Evolutionary conservation across 1,140 invertebrate genomes (phyloP), one percentile per base, ranked within the genome.

Genomic region (Rhyzopertha dominica): DNA sequence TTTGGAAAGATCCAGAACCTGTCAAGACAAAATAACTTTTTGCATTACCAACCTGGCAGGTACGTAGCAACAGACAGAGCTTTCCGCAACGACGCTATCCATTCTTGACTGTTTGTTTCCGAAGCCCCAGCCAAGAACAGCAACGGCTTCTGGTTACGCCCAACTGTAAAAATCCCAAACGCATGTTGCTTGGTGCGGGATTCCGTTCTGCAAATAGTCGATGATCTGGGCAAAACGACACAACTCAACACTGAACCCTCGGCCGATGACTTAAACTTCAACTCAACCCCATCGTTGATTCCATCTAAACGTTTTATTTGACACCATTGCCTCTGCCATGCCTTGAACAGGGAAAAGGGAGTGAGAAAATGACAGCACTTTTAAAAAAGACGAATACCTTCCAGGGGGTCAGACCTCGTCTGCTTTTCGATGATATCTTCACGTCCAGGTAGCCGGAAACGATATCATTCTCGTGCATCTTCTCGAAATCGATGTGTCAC

Each of bases 101-200:
- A 78, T 29, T 66, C 59, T 45, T 78, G 76, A 3, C 69, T 66
- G 32, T 77, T 72, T 8, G 66, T 73, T 53, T 77, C 76, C 0
- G 69, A 74, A 17, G 49, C 63, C 2, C 71, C 71, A 8, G 70
- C 67, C 20, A 77, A 48, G 46, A 74, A 77, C 2, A 78, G 40
- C 1, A 74, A 45, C 0, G 75, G 71, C 37, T 75, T 74, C 14
- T 65, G 57, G n/a, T 71, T 67, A 38, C 64, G 71, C 1, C 59
- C 54, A 10, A 58, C 54, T 13, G 60, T 54, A 49, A 76, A 75
- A 30, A 78, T 67, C 10, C 74, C 74, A 49, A 78, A 78, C 1
- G 75, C 71, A 53, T 70, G 77, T 24, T 66, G 66, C 48, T 74
- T 74, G 0, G 74, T 65, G 38, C 66, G 61, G 2, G 74, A 77